Percentiles rank a stretch among this genome's conserved stretches.
These are phyloP conservation scores for Alsophila aescularia DNA, from an alignment of 2,888 invertebrate species.

Conservation along the genomic window DNA sequence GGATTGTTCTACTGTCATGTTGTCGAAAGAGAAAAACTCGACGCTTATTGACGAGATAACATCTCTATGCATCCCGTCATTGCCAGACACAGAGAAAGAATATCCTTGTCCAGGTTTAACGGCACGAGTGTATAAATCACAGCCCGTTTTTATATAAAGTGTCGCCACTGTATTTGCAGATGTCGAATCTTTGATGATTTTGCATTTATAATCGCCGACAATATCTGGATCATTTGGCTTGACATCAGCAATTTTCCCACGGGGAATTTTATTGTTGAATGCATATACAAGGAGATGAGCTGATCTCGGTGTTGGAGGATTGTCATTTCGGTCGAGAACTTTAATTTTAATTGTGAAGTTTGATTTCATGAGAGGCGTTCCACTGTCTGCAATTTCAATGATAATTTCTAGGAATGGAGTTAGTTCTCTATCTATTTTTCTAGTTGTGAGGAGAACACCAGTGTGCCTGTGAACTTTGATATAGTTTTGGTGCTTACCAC, in stretches of 20 bases:
- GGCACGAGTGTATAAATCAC: conserved; percentile 90
- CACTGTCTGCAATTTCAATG: conserved; percentile 95
- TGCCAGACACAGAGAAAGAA: conserved; percentile 92
- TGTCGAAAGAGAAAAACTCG: conserved; percentile 91
- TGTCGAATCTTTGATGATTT: conserved; percentile 88
- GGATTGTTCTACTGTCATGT: conserved; percentile 92
- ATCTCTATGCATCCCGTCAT: conserved; percentile 94
- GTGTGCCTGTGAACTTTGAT: conserved; percentile 92
- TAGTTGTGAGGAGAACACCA: conserved; percentile 91
- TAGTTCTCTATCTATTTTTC: conserved; percentile 91
- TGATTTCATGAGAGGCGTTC: conserved; percentile 92
- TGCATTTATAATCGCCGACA: conserved; percentile 95
- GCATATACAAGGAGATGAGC: conserved; percentile 92
- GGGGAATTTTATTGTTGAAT: conserved; percentile 89
- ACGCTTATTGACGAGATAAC: conserved; percentile 94
- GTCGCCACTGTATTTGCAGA: conserved; percentile 84
- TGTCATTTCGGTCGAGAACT: conserved; percentile 95
- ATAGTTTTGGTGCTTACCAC: conserved; percentile 90
- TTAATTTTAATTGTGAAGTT: conserved; percentile 90
- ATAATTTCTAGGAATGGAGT: conserved; percentile 89
- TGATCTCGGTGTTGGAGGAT: conserved; percentile 92
- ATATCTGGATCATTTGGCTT: conserved; percentile 96
- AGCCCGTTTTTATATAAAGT: conserved; percentile 89
- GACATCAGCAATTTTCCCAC: conserved; percentile 95
- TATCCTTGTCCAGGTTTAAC: conserved; percentile 90